A percentile compares a stretch with the other conserved stretches of the same genome.
phyloP scores from a whole-genome alignment of 2,113 vertebrate genomes.

The Astatotilapia flaviijosephi region DNA sequence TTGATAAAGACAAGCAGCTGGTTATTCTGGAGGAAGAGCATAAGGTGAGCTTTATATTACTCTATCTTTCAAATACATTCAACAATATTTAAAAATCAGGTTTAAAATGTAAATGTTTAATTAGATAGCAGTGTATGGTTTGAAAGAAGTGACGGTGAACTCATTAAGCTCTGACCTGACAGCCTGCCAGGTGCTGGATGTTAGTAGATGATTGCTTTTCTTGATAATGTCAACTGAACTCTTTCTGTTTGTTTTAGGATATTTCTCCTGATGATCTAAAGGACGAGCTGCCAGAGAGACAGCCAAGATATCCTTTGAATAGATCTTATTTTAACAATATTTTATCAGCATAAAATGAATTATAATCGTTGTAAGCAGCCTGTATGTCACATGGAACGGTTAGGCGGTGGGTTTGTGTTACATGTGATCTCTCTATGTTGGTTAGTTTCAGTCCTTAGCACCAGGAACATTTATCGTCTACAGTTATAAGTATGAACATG shows the following conservation, averaged over 20 bases:
- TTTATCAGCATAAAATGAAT: background rate
- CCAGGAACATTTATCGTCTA: slow-evolving; percentile 89
- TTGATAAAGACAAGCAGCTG: slow-evolving; percentile 90
- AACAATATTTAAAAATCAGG: background rate
- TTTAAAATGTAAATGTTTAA: background rate
- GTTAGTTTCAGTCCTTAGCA: slow-evolving; percentile 78
- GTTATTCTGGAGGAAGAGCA: slow-evolving; percentile 93
- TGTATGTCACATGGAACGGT: background rate
- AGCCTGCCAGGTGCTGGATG: background rate
- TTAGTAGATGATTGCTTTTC: background rate
- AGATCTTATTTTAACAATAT: background rate
- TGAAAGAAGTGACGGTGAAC: background rate
- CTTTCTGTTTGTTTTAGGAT: slow-evolving; percentile 50
- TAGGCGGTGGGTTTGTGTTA: background rate
- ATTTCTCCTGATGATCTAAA: slow-evolving; percentile 74
- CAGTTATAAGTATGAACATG: slow-evolving; percentile 94
- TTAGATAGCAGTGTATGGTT: background rate
- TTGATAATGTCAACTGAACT: background rate
- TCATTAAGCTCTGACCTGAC: background rate
- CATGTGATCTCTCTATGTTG: background rate
- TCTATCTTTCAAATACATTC: background rate
- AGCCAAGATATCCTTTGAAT: slow-evolving; percentile 77
- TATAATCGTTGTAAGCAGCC: background rate
- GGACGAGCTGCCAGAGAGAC: slow-evolving; percentile 74
- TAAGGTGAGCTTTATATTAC: slow-evolving; percentile 74